Conservation (phyloP, 2,888 invertebrate species). For the Copidosoma aretas region DNA sequence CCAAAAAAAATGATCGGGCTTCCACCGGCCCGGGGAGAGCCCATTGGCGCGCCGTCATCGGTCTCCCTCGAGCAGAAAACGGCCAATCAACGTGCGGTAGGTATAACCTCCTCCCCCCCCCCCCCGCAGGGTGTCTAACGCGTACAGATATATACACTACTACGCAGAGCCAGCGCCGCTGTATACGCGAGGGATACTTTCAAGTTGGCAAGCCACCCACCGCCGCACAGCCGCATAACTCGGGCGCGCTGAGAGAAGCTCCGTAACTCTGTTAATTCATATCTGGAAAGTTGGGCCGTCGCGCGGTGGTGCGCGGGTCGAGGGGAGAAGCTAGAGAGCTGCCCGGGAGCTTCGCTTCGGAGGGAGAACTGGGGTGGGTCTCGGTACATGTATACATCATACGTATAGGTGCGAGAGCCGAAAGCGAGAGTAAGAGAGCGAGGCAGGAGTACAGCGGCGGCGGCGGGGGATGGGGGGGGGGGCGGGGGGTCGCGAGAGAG, state of each 20-base stretch:
- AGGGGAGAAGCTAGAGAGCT: conserved; percentile 34
- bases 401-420: conserved; percentile 37
- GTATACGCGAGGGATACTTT: conserved; percentile 50
- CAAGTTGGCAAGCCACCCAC: conserved; percentile 45
- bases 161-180: conserved; percentile 6
- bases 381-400: too few species aligned
- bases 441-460: conserved; percentile 32
- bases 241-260: conserved; percentile 48
- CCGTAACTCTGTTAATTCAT: conserved; percentile 62
- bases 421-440: conserved; percentile 28
- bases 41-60: too few species aligned
- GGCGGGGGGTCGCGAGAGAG: conserved; percentile 43
- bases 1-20: too few species aligned
- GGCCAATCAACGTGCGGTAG: conserved; percentile 33
- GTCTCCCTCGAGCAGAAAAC: conserved; percentile 14
- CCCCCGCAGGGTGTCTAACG: too few species aligned
- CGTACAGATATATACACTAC: too few species aligned
- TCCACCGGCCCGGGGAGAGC: too few species aligned
- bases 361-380: conserved; percentile 35
- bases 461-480: conserved; percentile 42
- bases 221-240: conserved; percentile 57
- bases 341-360: conserved; percentile 34
- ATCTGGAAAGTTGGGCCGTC: conserved; percentile 57
- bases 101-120: too few species aligned
- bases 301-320: conserved; percentile 44